Percentiles rank a stretch among this genome's conserved stretches.
Evolutionary conservation across 2,113 vertebrate genomes (phyloP).

Genomic region (Chaetops frenatus): DNA sequence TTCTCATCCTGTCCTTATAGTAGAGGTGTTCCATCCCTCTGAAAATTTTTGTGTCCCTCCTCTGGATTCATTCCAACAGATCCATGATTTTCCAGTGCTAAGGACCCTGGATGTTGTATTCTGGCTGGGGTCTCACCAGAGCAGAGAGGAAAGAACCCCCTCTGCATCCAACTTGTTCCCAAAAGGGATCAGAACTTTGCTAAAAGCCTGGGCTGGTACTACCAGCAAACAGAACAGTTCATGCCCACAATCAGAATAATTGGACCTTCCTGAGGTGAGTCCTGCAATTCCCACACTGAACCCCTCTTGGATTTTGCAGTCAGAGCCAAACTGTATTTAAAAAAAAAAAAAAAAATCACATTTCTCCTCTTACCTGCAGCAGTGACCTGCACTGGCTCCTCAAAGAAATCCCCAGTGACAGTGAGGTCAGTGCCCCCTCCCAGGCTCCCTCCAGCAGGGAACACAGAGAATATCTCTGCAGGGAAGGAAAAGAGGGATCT

Average conservation of each 20-base stretch:
- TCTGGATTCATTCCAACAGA: not conserved
- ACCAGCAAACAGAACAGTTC: not conserved
- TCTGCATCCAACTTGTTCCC: not conserved
- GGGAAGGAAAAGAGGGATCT: not conserved
- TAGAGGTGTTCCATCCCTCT: not conserved
- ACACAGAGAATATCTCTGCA: slow-evolving; percentile 66
- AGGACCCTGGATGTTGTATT: not conserved
- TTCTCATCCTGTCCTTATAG: not conserved
- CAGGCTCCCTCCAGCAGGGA: slow-evolving; percentile 64
- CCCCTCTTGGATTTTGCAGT: not conserved
- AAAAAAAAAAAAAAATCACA: too few species aligned
- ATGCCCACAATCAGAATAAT: not conserved
- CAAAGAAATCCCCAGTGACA: slow-evolving; percentile 68
- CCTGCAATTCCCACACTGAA: not conserved
- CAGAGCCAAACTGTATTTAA: not conserved
- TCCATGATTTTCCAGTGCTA: not conserved
- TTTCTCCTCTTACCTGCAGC: slow-evolving; percentile 58
- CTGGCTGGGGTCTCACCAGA: not conserved
- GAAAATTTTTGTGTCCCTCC: not conserved
- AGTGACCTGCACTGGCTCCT: slow-evolving; percentile 47
- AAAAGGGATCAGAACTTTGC: not conserved
- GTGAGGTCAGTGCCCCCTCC: slow-evolving; percentile 67
- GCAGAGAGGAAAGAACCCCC: not conserved
- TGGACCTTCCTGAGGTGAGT: not conserved
- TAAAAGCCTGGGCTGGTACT: not conserved